Conservation (phyloP, 2,888 invertebrate genomes). For the Eristalis pertinax region DNA sequence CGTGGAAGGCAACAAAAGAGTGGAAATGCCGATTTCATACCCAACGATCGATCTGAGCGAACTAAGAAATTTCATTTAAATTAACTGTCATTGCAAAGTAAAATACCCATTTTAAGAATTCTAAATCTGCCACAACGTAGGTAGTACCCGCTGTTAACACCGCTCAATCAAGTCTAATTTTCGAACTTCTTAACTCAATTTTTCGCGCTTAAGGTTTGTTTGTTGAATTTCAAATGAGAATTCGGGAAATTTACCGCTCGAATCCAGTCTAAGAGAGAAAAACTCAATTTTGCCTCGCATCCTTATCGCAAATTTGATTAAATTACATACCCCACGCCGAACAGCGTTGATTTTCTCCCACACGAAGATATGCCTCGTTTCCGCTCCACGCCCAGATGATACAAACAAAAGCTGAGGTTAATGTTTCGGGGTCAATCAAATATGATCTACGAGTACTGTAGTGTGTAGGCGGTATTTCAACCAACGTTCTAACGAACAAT, state of each 20-base stretch:
- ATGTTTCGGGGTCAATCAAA: background rate
- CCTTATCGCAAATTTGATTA: background rate
- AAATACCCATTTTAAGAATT: too few species aligned
- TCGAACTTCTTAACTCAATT: too few species aligned
- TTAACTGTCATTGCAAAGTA: too few species aligned
- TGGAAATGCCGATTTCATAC: too few species aligned
- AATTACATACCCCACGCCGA: background rate
- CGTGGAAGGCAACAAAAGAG: too few species aligned
- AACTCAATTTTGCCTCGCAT: background rate
- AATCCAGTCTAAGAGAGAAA: background rate
- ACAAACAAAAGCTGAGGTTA: background rate
- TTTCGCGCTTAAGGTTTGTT: background rate
- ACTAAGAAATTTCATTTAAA: too few species aligned
- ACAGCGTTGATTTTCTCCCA: background rate
- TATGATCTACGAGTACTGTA: background rate
- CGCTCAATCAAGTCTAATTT: too few species aligned
- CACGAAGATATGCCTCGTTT: background rate
- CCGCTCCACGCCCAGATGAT: background rate
- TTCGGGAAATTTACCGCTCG: background rate
- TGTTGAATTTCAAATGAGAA: background rate
- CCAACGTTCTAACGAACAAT: background rate
- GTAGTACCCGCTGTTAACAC: too few species aligned
- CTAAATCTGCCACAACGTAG: too few species aligned
- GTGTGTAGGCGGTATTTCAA: background rate
- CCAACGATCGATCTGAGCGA: too few species aligned